Conservation (phyloP, 2,888 invertebrate species). For the Pseudanteris insignis region DNA sequence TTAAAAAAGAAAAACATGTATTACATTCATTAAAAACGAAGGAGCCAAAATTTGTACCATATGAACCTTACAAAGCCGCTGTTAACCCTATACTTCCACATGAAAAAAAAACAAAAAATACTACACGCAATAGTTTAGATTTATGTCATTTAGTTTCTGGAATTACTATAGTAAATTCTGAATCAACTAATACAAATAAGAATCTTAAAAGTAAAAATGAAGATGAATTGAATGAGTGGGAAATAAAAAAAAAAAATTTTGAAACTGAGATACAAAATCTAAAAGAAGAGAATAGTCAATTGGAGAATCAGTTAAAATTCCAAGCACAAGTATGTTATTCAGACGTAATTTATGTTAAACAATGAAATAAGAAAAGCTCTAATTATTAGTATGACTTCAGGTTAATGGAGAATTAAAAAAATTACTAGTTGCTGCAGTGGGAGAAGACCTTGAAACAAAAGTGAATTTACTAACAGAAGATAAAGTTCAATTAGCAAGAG, state of each 20-base stretch:
- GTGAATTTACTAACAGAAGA: slow-evolving; percentile 93
- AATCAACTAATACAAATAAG: slow-evolving; percentile 52
- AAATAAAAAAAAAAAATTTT: slow-evolving; percentile 68
- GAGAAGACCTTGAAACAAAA: slow-evolving; percentile 89
- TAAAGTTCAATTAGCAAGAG: slow-evolving; percentile 86
- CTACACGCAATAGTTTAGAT: slow-evolving; percentile 72
- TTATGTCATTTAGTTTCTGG: slow-evolving; percentile 76
- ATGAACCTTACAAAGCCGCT: slow-evolving; percentile 88
- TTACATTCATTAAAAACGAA: slow-evolving; percentile 68
- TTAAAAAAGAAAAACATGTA: slow-evolving; percentile 68
- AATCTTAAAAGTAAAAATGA: slow-evolving; percentile 38
- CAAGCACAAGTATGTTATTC: slow-evolving; percentile 75
- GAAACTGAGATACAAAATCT: slow-evolving; percentile 73
- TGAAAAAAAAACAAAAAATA: slow-evolving; percentile 64
- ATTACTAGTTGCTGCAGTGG: slow-evolving; percentile 91
- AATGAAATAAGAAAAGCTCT: background rate
- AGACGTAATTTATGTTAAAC: background rate
- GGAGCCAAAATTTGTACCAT: slow-evolving; percentile 86
- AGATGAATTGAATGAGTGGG: slow-evolving; percentile 60
- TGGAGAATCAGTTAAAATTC: slow-evolving; percentile 84
- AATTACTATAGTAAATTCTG: slow-evolving; percentile 75
- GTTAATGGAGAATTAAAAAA: slow-evolving; percentile 93
- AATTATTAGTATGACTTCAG: slow-evolving; percentile 64
- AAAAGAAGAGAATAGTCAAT: slow-evolving; percentile 75
- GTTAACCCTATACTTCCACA: slow-evolving; percentile 78